A percentile compares a stretch with the other conserved stretches of the same genome.
Evolutionary conservation across 2,888 invertebrate genomes (phyloP).

Genomic region (Nomada ferruginata): DNA sequence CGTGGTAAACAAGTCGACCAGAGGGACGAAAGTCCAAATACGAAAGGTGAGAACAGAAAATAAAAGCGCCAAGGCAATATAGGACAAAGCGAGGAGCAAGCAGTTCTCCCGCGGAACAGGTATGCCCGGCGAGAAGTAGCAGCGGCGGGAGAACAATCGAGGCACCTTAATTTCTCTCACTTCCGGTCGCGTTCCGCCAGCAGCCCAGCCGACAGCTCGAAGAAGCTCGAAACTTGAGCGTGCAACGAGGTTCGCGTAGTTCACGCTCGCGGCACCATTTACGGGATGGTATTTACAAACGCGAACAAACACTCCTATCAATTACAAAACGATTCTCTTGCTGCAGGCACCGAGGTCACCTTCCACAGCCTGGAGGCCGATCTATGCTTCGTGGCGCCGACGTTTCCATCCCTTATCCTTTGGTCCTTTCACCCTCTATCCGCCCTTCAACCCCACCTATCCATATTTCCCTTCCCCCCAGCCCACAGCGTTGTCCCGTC

Average conservation of each 20-base stretch:
- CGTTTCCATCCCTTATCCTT: slow-evolving; percentile 12
- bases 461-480: not conserved
- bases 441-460: not conserved
- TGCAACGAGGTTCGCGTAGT: slow-evolving; percentile 66
- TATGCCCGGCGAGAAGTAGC: not conserved
- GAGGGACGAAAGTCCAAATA: no score
- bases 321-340: slow-evolving; percentile 78
- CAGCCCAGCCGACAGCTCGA: slow-evolving; percentile 31
- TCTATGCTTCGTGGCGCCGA: slow-evolving; percentile 19
- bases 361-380: slow-evolving; percentile 48
- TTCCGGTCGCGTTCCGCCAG: slow-evolving; percentile 32
- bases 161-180: slow-evolving; percentile 52
- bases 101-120: not conserved
- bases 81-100: not conserved
- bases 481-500: slow-evolving; percentile 2
- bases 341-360: slow-evolving; percentile 54
- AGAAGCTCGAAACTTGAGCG: slow-evolving; percentile 62
- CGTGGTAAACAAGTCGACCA: no score
- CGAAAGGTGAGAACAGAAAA: no score
- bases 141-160: slow-evolving; percentile 25
- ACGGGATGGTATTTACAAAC: slow-evolving; percentile 80
- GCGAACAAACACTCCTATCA: slow-evolving; percentile 80
- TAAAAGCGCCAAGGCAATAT: not conserved
- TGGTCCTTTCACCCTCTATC: not conserved
- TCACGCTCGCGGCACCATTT: slow-evolving; percentile 67